Base-by-base conservation (phyloP, 2,888 invertebrate species). In the Endomychus coccineus region DNA sequence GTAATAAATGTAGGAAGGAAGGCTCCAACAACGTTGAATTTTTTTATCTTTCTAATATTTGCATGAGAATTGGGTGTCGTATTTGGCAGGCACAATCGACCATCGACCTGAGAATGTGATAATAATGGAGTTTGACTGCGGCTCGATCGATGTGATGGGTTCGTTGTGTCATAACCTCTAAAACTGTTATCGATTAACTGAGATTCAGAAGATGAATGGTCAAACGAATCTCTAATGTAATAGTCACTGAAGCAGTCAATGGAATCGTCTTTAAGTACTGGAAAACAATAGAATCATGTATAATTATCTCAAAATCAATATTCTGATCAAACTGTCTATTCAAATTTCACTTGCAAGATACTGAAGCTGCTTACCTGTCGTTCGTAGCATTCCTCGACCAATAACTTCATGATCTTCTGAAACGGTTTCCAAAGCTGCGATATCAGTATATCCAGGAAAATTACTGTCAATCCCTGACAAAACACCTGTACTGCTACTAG, bases 131-230 rank as follows among this genome's bases (percentile, higher is more conserved):
- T 71, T 55, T 69, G 69, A 49, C 69, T 66, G 35, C 69, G 63
- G 52, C 70, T 69, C 11, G 69, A 69, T 27, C 69, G 62, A 46
- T 68, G 67, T 5, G 70, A 68, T 44, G 64, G 64, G 51, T 67
- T 62, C 25, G 59, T 59, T 22, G 58, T 59, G 13, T 64, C 63
- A 44, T 59, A 61, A 48, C 58, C 58, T 41, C 64, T 51, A 52
- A 60, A 64, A 49, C 63, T 64, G 50, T 57, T 56, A 50, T 74
- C 70, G 56, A 77, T 54, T 48, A 77, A 68, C 51, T 80, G 82
- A 37, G 83, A 83, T 64, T 85, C 84, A 9, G 83, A 82, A 15
- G 85, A 84, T 27, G 86, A 85, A 61, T 84, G 84, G 58, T 85
- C 80, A 54, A 80, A 76, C 50, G 81, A 83, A 66, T 83, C 83